phyloP scores from a whole-genome alignment of 2,113 vertebrate genomes.

The Paracanthobrama guichenoti region DNA sequence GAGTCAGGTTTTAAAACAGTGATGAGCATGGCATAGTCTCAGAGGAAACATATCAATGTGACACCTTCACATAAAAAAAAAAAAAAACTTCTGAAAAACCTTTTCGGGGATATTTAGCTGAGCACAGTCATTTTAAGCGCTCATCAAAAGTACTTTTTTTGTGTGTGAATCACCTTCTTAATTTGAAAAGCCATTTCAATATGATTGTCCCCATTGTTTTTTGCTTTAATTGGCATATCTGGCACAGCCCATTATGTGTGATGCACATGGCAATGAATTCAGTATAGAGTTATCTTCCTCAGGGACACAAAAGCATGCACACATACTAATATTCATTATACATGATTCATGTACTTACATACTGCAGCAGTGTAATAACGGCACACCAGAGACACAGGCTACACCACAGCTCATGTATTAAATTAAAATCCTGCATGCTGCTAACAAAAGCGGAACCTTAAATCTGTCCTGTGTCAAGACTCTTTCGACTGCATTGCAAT shows the following conservation, averaged over 20 bases:
- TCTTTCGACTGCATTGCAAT: background rate
- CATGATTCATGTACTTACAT: slow-evolving; percentile 36
- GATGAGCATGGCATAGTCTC: background rate
- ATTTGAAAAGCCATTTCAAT: background rate
- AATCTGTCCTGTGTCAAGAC: slow-evolving; percentile 4
- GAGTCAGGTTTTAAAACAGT: slow-evolving; percentile 2
- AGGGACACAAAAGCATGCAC: background rate
- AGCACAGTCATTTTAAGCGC: background rate
- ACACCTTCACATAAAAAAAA: background rate
- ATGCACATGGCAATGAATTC: background rate
- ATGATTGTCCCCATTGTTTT: background rate
- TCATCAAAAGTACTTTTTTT: background rate
- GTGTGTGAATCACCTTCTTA: background rate
- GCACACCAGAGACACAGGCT: slow-evolving; percentile 31
- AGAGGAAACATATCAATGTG: background rate
- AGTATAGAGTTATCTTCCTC: background rate
- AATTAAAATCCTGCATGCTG: background rate
- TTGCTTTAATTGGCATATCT: slow-evolving; percentile 14
- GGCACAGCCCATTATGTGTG: slow-evolving; percentile 1
- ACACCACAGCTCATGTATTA: background rate
- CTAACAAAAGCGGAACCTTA: background rate
- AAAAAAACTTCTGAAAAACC: background rate
- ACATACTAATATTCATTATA: slow-evolving; percentile 23
- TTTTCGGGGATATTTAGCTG: background rate
- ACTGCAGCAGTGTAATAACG: slow-evolving; percentile 7